A percentile compares a stretch with the other conserved stretches of the same genome.
These are phyloP conservation scores for Sclerurus mexicanus DNA, from an alignment of 2,113 vertebrate genomes.

Conservation along the genomic window DNA sequence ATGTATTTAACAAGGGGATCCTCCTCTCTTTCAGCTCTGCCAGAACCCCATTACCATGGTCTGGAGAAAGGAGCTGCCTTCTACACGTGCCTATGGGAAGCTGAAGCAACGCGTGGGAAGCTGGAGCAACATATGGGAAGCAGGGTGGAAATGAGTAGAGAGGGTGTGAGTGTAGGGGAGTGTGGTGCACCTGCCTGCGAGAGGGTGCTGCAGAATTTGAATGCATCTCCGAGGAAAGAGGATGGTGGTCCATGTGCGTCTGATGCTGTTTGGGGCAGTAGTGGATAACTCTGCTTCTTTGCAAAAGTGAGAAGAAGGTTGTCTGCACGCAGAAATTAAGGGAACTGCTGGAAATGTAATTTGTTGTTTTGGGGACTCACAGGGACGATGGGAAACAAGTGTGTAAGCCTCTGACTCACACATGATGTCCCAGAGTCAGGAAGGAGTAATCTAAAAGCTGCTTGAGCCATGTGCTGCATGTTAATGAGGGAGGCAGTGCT, in stretches of 20 bases:
- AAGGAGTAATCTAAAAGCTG: slow-evolving; percentile 10
- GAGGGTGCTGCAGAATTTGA: neutral
- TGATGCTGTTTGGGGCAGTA: neutral
- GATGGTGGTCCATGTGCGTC: accelerated
- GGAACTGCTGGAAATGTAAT: neutral
- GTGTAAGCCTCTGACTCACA: neutral
- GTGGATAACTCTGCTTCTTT: neutral
- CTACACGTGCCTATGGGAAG: neutral
- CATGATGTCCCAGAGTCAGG: neutral
- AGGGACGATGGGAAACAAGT: neutral
- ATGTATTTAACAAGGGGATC: neutral
- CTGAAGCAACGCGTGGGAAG: neutral
- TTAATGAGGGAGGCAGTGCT: neutral
- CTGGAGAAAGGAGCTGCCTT: neutral
- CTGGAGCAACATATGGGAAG: neutral
- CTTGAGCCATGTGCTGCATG: neutral
- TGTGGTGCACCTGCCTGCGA: neutral
- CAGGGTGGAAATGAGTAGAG: neutral
- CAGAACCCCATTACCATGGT: neutral
- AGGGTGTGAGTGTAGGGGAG: neutral
- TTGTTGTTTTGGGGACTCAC: neutral
- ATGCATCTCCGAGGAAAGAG: neutral
- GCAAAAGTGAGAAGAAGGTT: neutral
- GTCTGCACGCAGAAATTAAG: neutral
- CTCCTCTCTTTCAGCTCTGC: neutral